A percentile compares a stretch with the other conserved stretches of the same genome.
phyloP scores from a whole-genome alignment of 2,113 vertebrate genomes.

The Saguinus midas region DNA sequence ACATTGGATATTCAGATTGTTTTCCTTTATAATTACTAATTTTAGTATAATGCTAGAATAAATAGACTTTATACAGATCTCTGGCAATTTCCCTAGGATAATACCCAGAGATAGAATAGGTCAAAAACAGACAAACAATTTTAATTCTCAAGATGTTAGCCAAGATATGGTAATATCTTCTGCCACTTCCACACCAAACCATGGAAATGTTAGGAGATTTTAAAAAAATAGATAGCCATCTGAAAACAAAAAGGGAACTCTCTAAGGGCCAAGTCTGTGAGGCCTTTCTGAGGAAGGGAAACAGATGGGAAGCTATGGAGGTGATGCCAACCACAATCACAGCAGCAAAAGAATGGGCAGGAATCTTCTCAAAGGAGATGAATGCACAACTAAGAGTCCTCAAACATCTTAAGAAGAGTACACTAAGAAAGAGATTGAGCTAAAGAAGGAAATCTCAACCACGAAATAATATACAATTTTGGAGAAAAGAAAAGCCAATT shows the following conservation, averaged over 20 bases:
- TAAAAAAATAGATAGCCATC: neutral
- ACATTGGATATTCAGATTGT: neutral
- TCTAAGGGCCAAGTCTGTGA: neutral
- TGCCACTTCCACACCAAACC: neutral
- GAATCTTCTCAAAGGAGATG: neutral
- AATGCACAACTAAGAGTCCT: neutral
- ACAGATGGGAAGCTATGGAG: neutral
- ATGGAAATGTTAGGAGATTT: neutral
- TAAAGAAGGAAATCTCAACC: constrained; percentile 27
- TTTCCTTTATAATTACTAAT: neutral
- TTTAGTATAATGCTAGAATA: neutral
- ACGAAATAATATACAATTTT: neutral
- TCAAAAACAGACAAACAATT: constrained; percentile 13
- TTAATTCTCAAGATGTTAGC: neutral
- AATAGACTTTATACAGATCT: neutral
- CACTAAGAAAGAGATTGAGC: neutral
- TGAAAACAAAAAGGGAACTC: constrained; percentile 49
- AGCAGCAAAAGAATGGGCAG: neutral
- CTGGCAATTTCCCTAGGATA: constrained; percentile 34
- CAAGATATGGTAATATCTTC: constrained; percentile 15
- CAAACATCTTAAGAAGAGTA: neutral
- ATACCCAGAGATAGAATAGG: neutral
- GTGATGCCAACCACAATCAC: neutral
- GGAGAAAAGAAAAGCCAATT: neutral
- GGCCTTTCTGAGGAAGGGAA: constrained; percentile 22